Evolutionary conservation across 2,113 vertebrate species (phyloP).

Genomic region (Anguilla rostrata): DNA sequence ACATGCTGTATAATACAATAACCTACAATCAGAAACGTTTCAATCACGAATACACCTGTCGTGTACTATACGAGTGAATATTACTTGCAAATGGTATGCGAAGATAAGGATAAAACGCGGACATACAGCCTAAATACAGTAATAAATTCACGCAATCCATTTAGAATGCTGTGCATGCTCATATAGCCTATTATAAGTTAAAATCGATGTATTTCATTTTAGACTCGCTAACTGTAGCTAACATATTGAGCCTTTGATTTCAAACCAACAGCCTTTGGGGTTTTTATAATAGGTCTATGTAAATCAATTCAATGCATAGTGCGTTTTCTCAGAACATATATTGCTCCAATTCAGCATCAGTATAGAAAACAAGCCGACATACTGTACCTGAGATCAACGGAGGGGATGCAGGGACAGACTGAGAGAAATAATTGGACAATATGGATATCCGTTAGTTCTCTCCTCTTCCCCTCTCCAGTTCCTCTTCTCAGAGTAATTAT

Average conservation of each 20-base stretch:
- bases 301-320: neutral
- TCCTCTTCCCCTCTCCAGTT: slow-evolving; percentile 25
- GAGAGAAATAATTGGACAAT: slow-evolving; percentile 26
- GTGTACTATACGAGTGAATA: neutral
- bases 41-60: neutral
- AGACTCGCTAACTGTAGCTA: neutral
- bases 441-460: slow-evolving; percentile 18
- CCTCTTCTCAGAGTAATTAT: slow-evolving; percentile 23
- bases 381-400: slow-evolving; percentile 27
- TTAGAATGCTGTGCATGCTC: neutral
- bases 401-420: slow-evolving; percentile 21
- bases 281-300: neutral
- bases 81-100: neutral
- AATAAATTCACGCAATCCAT: neutral
- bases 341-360: neutral
- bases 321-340: neutral
- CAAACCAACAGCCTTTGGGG: neutral
- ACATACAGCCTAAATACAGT: neutral
- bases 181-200: neutral
- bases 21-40: slow-evolving; percentile 7
- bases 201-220: neutral
- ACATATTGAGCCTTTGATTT: neutral
- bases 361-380: slow-evolving; percentile 14
- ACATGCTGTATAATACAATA: neutral
- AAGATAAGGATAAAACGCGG: neutral